Conservation (phyloP, 2,113 vertebrate genomes). For the Sterna hirundo region DNA sequence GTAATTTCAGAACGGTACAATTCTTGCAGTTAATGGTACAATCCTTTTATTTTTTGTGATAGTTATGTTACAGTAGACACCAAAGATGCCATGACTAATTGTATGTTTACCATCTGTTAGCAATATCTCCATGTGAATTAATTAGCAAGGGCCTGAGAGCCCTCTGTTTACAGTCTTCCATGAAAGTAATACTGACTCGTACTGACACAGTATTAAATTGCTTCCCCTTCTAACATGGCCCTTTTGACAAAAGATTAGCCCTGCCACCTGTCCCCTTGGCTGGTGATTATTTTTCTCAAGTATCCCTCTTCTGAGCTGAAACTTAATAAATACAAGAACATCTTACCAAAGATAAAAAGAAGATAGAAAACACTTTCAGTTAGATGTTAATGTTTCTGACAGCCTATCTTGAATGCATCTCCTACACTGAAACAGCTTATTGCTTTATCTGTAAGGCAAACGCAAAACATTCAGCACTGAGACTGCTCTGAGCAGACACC, state of each 20-base stretch:
- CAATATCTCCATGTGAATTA: slow-evolving; percentile 49
- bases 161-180: slow-evolving; percentile 24
- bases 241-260: slow-evolving; percentile 23
- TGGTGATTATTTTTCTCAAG: not conserved
- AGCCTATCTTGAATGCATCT: not conserved
- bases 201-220: slow-evolving; percentile 15
- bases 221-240: slow-evolving; percentile 8
- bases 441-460: not conserved
- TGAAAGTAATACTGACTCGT: slow-evolving; percentile 49
- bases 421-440: not conserved
- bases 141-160: slow-evolving; percentile 18
- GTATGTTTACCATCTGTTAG: slow-evolving; percentile 43
- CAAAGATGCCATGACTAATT: slow-evolving; percentile 35
- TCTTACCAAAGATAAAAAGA: not conserved
- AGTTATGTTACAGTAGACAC: not conserved
- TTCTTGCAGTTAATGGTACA: not conserved
- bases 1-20: not conserved
- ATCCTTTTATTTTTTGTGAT: not conserved
- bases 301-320: not conserved
- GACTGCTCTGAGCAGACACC: not conserved
- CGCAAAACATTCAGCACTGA: not conserved
- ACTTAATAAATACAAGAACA: not conserved
- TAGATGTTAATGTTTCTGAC: not conserved
- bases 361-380: not conserved
- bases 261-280: slow-evolving; percentile 41